Evolutionary conservation across 2,888 invertebrate species (phyloP).

Genomic region (Eupithecia inturbata): DNA sequence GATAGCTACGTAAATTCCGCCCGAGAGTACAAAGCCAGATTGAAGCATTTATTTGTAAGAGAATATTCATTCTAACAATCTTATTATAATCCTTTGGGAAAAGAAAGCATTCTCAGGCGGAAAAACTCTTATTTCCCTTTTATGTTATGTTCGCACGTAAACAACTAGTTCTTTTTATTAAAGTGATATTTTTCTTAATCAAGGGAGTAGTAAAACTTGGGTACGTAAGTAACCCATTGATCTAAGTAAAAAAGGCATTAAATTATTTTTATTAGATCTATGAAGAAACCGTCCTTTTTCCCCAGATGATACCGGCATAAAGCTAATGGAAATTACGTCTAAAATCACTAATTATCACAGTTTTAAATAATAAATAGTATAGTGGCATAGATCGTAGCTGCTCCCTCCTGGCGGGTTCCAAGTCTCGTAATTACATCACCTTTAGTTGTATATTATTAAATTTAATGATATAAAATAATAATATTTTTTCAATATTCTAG

Average conservation of each 20-base stretch:
- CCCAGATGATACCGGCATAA: background rate
- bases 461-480: too few relatives aligned
- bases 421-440: too few relatives aligned
- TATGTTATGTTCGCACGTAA: background rate
- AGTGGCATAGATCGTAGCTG: too few relatives aligned
- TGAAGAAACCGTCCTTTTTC: background rate
- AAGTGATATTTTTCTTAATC: background rate
- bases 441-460: too few relatives aligned
- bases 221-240: too few relatives aligned
- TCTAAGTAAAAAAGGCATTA: too few relatives aligned
- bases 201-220: background rate
- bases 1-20: constrained; percentile 6
- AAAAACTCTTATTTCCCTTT: background rate
- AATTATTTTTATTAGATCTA: background rate
- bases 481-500: too few relatives aligned
- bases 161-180: background rate
- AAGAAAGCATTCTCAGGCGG: background rate
- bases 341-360: background rate
- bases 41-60: constrained; percentile 6
- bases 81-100: constrained; percentile 2
- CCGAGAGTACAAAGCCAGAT: constrained; percentile 10
- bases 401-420: too few relatives aligned
- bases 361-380: too few relatives aligned
- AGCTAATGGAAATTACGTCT: background rate
- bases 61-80: constrained; percentile 1